Conservation (phyloP, 2,113 vertebrate species). For the Rhegmatorhina hoffmannsi region DNA sequence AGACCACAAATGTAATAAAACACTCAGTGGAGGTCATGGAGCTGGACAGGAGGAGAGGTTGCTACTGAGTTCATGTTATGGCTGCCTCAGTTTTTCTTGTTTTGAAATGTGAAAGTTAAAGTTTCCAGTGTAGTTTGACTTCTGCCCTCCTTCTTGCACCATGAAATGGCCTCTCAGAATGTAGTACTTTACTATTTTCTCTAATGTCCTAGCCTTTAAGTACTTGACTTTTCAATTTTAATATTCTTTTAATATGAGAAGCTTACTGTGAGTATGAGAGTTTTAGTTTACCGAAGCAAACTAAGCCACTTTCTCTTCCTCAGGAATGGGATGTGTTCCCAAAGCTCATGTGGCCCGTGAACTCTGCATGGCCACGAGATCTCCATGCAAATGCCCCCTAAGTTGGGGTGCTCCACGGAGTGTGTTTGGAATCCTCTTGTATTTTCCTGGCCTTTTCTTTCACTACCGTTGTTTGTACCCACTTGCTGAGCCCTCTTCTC, state of each 20-base stretch:
- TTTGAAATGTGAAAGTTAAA: not conserved
- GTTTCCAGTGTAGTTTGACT: not conserved
- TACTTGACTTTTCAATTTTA: not conserved
- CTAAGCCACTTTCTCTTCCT: not conserved
- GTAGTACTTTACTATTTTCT: not conserved
- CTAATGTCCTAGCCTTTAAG: not conserved
- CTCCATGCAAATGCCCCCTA: not conserved
- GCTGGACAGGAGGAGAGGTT: not conserved
- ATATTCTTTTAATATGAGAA: not conserved
- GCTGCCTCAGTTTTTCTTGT: not conserved
- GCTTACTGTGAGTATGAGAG: not conserved
- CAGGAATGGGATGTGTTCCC: accelerated
- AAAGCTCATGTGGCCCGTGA: accelerated
- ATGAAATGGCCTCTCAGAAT: not conserved
- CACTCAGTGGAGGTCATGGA: not conserved
- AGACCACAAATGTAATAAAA: not conserved
- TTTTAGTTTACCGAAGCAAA: not conserved
- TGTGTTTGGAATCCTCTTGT: not conserved
- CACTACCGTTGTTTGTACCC: not conserved
- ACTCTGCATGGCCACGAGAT: not conserved
- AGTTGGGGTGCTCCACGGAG: accelerated
- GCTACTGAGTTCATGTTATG: not conserved
- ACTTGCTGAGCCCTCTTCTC: not conserved
- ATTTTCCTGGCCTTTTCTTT: not conserved
- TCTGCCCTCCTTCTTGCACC: not conserved